Conservation (phyloP, 2,797 vertebrate genomes). For the Pseudochaenichthys georgianus region DNA sequence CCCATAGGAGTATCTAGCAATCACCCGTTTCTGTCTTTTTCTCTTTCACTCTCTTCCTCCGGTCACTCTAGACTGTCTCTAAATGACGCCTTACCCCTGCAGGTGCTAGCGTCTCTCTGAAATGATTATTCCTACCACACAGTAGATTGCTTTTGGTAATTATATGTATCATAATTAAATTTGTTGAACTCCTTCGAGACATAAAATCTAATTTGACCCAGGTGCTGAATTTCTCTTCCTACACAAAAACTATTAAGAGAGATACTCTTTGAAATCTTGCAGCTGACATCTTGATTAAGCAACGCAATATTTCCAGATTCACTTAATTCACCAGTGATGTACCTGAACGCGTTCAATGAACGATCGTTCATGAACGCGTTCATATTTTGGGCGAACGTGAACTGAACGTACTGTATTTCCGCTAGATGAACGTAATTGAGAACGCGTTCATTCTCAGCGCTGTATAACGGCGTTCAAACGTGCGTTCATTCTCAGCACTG, state of each 20-base stretch:
- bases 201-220: slow-evolving; percentile 84
- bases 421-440: too few species aligned
- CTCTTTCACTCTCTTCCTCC: slow-evolving; percentile 45
- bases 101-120: slow-evolving; percentile 78
- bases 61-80: slow-evolving; percentile 73
- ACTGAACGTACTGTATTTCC: too few species aligned
- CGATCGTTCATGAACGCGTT: too few species aligned
- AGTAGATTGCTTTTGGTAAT: slow-evolving; percentile 89
- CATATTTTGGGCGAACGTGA: too few species aligned
- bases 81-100: slow-evolving; percentile 80
- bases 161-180: slow-evolving; percentile 89
- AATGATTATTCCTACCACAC: slow-evolving; percentile 85
- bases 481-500: too few species aligned
- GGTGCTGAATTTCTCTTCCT: slow-evolving; percentile 68
- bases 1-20: slow-evolving; percentile 58
- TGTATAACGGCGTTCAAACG: too few species aligned
- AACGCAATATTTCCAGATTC: slow-evolving; percentile 48
- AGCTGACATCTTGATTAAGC: slow-evolving; percentile 63
- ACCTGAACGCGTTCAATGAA: too few species aligned
- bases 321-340: slow-evolving; percentile 50
- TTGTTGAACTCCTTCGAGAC: slow-evolving; percentile 85
- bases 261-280: slow-evolving; percentile 40
- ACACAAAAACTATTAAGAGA: slow-evolving; percentile 58
- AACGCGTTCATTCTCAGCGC: too few species aligned
- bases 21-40: slow-evolving; percentile 62